Percentiles rank a stretch among this genome's conserved stretches.
phyloP scores from a whole-genome alignment of 30 jellyfish, hydroid and myxozoan genomes.

The Chrysaora quinquecirrha region DNA sequence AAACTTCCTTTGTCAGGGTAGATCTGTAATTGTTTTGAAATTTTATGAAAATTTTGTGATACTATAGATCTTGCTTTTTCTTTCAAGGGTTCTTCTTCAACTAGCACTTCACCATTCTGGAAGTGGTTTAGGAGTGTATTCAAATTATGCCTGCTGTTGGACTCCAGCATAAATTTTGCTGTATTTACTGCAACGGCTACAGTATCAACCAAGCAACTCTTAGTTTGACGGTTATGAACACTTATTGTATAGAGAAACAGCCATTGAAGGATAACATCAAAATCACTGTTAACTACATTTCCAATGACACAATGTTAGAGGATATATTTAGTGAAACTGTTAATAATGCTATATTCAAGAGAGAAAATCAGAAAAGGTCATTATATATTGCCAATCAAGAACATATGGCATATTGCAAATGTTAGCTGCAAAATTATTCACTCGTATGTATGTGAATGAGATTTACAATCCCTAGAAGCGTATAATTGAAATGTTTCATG shows the following conservation, averaged over 20 bases:
- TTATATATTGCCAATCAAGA: constrained; percentile 20
- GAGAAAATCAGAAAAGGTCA: neutral
- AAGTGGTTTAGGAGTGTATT: neutral
- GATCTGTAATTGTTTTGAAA: too few relatives aligned
- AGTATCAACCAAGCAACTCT: neutral
- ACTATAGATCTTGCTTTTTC: too few relatives aligned
- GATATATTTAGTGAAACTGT: neutral
- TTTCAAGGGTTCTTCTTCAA: constrained; percentile 12
- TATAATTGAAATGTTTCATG: constrained; percentile 46
- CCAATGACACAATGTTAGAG: neutral
- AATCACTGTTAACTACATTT: neutral
- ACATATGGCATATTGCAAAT: constrained; percentile 24
- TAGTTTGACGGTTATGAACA: neutral
- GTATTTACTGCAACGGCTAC: constrained; percentile 38
- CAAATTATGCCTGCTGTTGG: neutral
- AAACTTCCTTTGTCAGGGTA: too few relatives aligned
- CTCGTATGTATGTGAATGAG: neutral
- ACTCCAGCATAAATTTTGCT: neutral
- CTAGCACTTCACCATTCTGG: constrained; percentile 12
- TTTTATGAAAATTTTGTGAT: too few relatives aligned
- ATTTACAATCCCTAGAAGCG: neutral
- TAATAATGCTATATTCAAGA: neutral
- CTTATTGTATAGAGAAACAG: neutral
- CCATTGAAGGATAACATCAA: neutral
- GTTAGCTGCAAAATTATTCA: constrained; percentile 11